phyloP scores from a whole-genome alignment of 2,888 invertebrate species.

The Pachliopta kotzebuea region DNA sequence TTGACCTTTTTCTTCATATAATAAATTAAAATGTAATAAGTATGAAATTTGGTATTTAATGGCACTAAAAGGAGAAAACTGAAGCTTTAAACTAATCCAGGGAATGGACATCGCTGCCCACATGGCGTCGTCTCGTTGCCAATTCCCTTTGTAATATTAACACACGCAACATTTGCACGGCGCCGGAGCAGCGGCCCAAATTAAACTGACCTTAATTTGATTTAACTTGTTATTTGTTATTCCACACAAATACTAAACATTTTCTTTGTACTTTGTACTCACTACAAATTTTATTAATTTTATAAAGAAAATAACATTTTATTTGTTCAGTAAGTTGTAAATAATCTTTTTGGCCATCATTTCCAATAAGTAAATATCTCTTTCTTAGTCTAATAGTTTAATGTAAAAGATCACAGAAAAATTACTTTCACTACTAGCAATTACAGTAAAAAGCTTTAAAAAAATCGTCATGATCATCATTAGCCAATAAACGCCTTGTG shows the following conservation, averaged over 20 bases:
- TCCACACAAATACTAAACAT: not conserved
- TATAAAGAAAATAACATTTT: not conserved
- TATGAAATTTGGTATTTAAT: not conserved
- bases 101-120: slow-evolving; percentile 5
- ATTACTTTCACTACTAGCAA: too few species aligned
- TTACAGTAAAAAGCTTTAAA: too few species aligned
- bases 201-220: slow-evolving; percentile 22
- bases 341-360: not conserved
- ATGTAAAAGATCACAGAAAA: too few species aligned
- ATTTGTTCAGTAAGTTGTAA: not conserved
- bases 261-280: not conserved
- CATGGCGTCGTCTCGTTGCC: slow-evolving; percentile 6
- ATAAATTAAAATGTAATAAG: not conserved
- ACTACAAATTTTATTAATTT: not conserved
- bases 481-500: too few species aligned
- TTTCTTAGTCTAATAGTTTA: too few species aligned
- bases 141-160: slow-evolving; percentile 15
- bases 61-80: not conserved
- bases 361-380: too few species aligned
- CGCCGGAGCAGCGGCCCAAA: slow-evolving; percentile 7
- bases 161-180: slow-evolving; percentile 9
- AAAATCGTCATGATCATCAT: too few species aligned
- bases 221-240: slow-evolving; percentile 14
- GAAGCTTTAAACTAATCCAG: not conserved
- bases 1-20: not conserved